Base-by-base conservation (phyloP, 2,113 vertebrate genomes). In the Bubalus kerabau region DNA sequence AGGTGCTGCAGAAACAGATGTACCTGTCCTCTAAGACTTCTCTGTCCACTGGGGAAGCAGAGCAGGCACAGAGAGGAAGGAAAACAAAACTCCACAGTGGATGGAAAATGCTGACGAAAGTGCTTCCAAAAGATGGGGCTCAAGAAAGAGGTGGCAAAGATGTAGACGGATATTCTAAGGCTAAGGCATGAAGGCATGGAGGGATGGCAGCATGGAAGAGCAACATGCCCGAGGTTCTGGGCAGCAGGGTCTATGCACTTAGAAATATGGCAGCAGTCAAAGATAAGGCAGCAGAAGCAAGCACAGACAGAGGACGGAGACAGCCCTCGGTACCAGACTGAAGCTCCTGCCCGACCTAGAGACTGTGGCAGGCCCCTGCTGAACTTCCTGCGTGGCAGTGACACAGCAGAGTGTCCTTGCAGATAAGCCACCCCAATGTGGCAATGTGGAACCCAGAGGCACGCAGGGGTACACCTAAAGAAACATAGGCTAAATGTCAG, bases 281-380 rank as follows among this genome's bases (percentile, higher is more conserved):
- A 76, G 74, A 21, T 12, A 43, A 59, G 16, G 89, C 17, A 52
- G 36, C 43, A 48, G 78, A 71, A 62, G 50, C 24, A 7, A 91
- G 43, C 19, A 32, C 0, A 43, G 43, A 21, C 2, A 7, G 82
- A 46, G 32, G 16, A 26, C 3, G 6, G 46, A 46, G 60, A 36
- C 2, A 48, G 78, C 15, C 46, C 7, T 59, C 2, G 4, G 60
- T 15, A 19, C n/a, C 80, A 21, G 0, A 3, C 12, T 1, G 28
- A 60, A 28, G 15, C 24, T 32, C 36, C 26, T 13, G 59, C 48
- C 52, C 48, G 16, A 6, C 54, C 19, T 15, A 13, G 9, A 92
- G 60, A 40, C 15, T 2, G 0, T 1, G 1, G 67, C 2, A 0
- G 78, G 80, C 64, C 48, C 26, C 50, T 13, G 32, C 1, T n/a